These are phyloP conservation scores for Muscina levida DNA, from an alignment of 2,888 invertebrate genomes.

Conservation along the genomic window DNA sequence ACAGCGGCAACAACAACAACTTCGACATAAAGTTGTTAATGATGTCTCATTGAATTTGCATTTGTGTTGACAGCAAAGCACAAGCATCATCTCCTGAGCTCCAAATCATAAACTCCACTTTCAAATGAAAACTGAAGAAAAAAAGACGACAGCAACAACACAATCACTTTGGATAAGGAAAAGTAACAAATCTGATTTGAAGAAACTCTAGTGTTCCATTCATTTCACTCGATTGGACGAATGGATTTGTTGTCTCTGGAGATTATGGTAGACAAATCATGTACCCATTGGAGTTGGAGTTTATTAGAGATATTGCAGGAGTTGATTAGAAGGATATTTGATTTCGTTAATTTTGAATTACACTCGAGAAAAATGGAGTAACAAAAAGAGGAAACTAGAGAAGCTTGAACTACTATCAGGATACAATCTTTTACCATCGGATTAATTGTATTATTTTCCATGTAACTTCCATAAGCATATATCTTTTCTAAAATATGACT, in stretches of 20 bases:
- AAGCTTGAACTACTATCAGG: no score
- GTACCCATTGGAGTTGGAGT: slow-evolving; percentile 22
- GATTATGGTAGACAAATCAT: slow-evolving; percentile 21
- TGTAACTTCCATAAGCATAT: no score
- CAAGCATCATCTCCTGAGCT: slow-evolving; percentile 13
- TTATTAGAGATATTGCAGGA: slow-evolving; percentile 30
- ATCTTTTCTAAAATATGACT: no score
- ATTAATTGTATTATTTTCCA: no score
- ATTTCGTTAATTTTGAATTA: no score
- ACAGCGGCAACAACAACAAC: no score
- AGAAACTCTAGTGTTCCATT: not conserved
- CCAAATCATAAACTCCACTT: no score
- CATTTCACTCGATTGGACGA: not conserved
- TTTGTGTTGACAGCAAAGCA: no score
- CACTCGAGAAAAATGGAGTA: no score
- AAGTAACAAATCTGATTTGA: slow-evolving; percentile 40
- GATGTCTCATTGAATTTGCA: slow-evolving; percentile 59
- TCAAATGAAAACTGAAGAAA: no score
- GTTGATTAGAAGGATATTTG: not conserved
- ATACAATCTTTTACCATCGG: no score
- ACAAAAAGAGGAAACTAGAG: no score
- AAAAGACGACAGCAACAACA: not conserved
- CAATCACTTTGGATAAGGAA: slow-evolving; percentile 10
- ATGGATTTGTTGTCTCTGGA: not conserved
- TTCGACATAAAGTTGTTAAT: slow-evolving; percentile 54